A percentile compares a stretch with the other conserved stretches of the same genome.
Conservation (phyloP, 1,140 invertebrate genomes). For the Leptinotarsa undecemlineata region DNA sequence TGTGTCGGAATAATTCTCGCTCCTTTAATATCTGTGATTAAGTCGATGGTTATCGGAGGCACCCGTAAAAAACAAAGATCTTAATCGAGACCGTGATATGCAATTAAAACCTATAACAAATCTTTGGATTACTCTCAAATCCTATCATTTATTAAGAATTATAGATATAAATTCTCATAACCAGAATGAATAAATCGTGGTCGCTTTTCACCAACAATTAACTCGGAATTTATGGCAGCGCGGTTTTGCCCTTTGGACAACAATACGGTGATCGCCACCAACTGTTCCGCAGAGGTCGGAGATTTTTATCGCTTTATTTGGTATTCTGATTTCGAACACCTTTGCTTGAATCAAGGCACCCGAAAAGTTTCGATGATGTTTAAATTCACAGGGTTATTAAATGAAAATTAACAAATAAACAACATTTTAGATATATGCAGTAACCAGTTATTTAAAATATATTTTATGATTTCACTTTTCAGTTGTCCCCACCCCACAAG, state of each 20-base stretch:
- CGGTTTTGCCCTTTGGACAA: conserved; percentile 38
- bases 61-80: conserved; percentile 43
- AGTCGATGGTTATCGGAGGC: conserved; percentile 38
- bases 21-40: conserved; percentile 35
- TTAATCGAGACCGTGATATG: conserved; percentile 39
- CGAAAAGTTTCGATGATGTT: background rate
- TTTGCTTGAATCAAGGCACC: background rate
- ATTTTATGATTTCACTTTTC: no score
- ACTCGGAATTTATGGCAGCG: conserved; percentile 38
- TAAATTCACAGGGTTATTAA: no score
- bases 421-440: no score
- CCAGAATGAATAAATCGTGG: conserved; percentile 40
- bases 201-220: conserved; percentile 45
- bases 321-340: conserved; percentile 23
- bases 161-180: conserved; percentile 42
- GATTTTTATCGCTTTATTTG: conserved; percentile 11
- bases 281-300: background rate
- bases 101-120: conserved; percentile 45
- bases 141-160: conserved; percentile 44
- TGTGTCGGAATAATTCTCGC: conserved; percentile 35
- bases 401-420: no score
- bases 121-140: conserved; percentile 42
- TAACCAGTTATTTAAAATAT: no score
- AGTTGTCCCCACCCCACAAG: no score
- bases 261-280: conserved; percentile 29